Conservation (phyloP, 2,888 invertebrate genomes). For the Apeira syringaria region DNA sequence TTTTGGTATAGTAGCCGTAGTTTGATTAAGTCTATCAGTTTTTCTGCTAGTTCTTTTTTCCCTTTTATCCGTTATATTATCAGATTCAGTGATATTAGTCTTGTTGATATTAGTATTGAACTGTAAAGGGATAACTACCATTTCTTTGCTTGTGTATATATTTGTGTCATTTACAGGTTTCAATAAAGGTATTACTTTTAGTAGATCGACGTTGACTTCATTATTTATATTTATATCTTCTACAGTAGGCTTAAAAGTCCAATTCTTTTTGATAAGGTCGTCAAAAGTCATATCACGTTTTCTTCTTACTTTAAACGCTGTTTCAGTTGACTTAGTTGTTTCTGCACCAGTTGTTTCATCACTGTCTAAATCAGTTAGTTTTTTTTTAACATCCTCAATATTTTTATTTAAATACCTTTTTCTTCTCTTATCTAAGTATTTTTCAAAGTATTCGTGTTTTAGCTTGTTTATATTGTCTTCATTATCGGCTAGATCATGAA, state of each 20-base stretch:
- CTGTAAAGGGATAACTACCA: constrained; percentile 62
- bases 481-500: constrained; percentile 54
- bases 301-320: constrained; percentile 44
- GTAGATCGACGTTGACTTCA: constrained; percentile 48
- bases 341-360: constrained; percentile 42
- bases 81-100: constrained; percentile 69
- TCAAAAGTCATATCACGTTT: constrained; percentile 56
- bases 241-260: constrained; percentile 45
- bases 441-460: constrained; percentile 75
- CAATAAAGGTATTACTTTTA: constrained; percentile 67
- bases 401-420: constrained; percentile 66
- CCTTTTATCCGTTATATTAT: constrained; percentile 64
- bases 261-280: constrained; percentile 52
- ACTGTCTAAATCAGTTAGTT: constrained; percentile 51
- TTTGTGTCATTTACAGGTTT: constrained; percentile 35
- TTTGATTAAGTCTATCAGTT: constrained; percentile 76
- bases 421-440: constrained; percentile 68
- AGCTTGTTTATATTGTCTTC: constrained; percentile 63
- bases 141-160: constrained; percentile 46
- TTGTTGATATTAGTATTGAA: constrained; percentile 64
- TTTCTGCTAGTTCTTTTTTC: constrained; percentile 79
- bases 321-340: constrained; percentile 42
- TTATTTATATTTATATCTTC: constrained; percentile 42
- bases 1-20: constrained; percentile 76
- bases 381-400: constrained; percentile 48